A percentile compares a stretch with the other conserved stretches of the same genome.
Evolutionary conservation across 2,113 vertebrate genomes (phyloP).

Genomic region (Pogona vitticeps): DNA sequence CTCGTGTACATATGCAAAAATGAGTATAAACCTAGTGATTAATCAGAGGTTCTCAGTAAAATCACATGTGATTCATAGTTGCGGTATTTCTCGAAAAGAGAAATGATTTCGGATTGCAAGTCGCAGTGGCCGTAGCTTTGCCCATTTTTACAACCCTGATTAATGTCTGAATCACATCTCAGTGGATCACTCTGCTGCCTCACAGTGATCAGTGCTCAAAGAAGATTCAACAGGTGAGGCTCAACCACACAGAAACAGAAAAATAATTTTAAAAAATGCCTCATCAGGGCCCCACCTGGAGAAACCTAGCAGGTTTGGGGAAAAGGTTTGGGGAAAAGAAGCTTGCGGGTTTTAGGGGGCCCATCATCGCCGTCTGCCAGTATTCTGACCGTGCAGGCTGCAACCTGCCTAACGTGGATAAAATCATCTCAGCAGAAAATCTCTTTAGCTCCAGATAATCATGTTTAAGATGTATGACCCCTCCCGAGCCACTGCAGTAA

Average conservation of each 20-base stretch:
- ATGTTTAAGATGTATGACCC: slow-evolving; percentile 55
- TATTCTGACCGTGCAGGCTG: background rate
- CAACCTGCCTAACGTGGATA: slow-evolving; percentile 48
- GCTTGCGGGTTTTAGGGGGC: background rate
- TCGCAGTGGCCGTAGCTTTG: background rate
- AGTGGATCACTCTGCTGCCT: background rate
- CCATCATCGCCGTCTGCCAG: slow-evolving; percentile 2
- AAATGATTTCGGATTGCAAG: background rate
- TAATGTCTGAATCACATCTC: background rate
- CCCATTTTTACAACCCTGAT: background rate
- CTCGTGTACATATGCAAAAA: too few species aligned
- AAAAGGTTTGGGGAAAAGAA: background rate
- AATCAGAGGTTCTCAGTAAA: background rate
- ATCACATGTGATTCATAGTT: background rate
- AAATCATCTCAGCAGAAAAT: slow-evolving; percentile 54
- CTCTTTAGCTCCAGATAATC: slow-evolving; percentile 59
- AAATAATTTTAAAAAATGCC: background rate
- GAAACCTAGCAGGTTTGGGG: background rate
- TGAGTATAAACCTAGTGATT: too few species aligned
- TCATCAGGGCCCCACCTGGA: background rate
- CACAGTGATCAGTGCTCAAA: background rate
- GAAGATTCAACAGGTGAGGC: background rate
- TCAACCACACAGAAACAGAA: background rate
- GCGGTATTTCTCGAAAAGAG: background rate
- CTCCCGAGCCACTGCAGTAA: slow-evolving; percentile 48